Evolutionary conservation across 1,140 invertebrate genomes (phyloP), one percentile per base, ranked within the genome.

Genomic region (Radopholus similis): DNA sequence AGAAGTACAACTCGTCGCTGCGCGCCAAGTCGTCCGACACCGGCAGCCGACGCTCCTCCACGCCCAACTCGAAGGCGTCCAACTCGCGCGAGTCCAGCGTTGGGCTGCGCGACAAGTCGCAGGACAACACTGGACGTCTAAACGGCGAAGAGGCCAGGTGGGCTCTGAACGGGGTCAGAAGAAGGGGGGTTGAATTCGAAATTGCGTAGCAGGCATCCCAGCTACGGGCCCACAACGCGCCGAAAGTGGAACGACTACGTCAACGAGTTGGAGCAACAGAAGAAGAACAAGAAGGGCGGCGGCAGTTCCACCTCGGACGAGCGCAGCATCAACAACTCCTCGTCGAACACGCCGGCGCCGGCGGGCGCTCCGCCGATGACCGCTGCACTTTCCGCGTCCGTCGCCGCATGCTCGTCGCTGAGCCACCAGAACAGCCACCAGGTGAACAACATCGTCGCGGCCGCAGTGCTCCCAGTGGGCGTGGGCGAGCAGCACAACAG

Each of bases 191-290:
- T n/a, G n/a, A n/a, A n/a, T n/a, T n/a, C n/a, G n/a, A n/a, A 57
- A 21, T 11, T 63, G 26, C 30, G 5, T n/a, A 2, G 32, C 23
- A 26, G 62, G 21, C 47, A 15, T 42, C 65, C 37, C 38, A 69
- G 74, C 37, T 74, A 37, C 40, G 77, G 77, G 1, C 77, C 77
- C 13, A 78, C 77, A 38, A 78, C 77, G 23, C 56, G 77, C 32
- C 56, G 76, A 21, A 76, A 77, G 44, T 78, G 77, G 77, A 55
- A 76, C 26, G 74, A 79, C 21, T 68, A 80, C 21, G 62, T 71
- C n/a, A 59, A 23, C 18, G 70, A 80, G 51, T 30, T 65, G 28
- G 73, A 72, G 32, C 60, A 73, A 15, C 59, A 75, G 51, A 78
- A 78, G 55, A 69, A 65, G 44, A 37, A 42, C 40, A 42, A 58